Base-by-base conservation (phyloP, 2,888 invertebrate genomes). In the Aporophyla lueneburgensis region DNA sequence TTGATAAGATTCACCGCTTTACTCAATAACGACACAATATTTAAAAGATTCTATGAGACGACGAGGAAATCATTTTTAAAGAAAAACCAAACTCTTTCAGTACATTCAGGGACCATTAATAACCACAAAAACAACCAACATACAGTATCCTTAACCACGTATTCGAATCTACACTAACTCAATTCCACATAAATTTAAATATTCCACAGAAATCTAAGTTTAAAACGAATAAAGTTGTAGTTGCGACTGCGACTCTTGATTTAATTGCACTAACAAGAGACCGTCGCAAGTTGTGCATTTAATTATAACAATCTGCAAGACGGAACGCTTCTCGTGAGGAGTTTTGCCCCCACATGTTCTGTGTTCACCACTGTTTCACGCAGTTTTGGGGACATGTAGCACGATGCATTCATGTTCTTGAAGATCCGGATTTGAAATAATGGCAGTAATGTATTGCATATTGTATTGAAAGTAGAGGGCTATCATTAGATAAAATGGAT, bases 221-320 rank as follows among this genome's bases (percentile, higher is more conserved):
- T 88, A 83, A 89, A 91, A 81, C 86, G 86, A 89, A 91, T 89
- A 82, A 88, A 90, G 87, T 89, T 88, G 84, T 77, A 85, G 87
- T 77, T 82, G 77, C 74, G 85, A 88, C 84, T 86, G 83, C 73
- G 83, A 83, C 83, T 87, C 88, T 89, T 91, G 88, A 91, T 92
- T 91, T 92, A 93, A 93, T 93, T 92, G 91, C 89, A 90, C 90
- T 93, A 93, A 94, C 93, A 92, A 93, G 93, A 90, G 89, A 89
- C 89, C 86, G 87, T 80, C 76, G 72, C 86, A 90, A 92, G 89
- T 91, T 90, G 86, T 87, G 90, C 89, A 91, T 91, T 92, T 90
- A 92, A 93, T 92, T 93, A 90, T 88, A 90, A 90, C 88, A 89
- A 87, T 88, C 78, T 68, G 78, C 80, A 88, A 88, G 89, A 89